These are phyloP conservation scores for Diloba caeruleocephala DNA, from an alignment of 2,888 invertebrate species.

Conservation along the genomic window DNA sequence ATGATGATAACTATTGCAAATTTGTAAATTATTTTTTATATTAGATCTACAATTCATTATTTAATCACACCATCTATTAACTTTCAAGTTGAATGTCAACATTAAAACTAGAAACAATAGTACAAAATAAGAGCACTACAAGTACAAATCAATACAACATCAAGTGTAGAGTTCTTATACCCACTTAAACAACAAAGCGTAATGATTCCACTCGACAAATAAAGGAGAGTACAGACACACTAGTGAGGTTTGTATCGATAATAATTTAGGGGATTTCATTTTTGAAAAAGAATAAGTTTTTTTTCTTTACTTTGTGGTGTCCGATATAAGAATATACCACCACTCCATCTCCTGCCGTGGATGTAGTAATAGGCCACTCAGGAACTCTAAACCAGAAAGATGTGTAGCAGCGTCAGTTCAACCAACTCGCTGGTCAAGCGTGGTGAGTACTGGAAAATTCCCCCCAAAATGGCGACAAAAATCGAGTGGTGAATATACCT, in stretches of 20 bases:
- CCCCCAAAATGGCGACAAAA: no score
- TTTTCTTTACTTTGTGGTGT: no score
- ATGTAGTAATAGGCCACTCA: no score
- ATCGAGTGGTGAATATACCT: no score
- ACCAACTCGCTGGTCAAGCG: no score
- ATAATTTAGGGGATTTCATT: conserved; percentile 6
- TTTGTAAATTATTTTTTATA: no score
- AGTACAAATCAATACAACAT: conserved; percentile 49
- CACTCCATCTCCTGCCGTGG: no score
- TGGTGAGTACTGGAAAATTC: no score
- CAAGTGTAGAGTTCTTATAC: conserved; percentile 52
- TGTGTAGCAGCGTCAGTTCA: no score
- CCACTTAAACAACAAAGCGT: conserved; percentile 65
- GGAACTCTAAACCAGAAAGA: no score
- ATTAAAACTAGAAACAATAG: conserved; percentile 37
- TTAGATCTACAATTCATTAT: conserved; percentile 28
- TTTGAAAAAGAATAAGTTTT: neutral
- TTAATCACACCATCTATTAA: conserved; percentile 12
- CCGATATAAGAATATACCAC: no score
- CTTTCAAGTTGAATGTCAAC: conserved; percentile 30
- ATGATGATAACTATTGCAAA: no score
- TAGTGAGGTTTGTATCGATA: conserved; percentile 41
- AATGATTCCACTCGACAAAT: conserved; percentile 75
- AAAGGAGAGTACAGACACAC: conserved; percentile 62
- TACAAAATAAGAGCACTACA: conserved; percentile 21